Percentiles rank a stretch among this genome's conserved stretches.
phyloP scores from a whole-genome alignment of 2,113 vertebrate species.

The Notarius quadriscutis region DNA sequence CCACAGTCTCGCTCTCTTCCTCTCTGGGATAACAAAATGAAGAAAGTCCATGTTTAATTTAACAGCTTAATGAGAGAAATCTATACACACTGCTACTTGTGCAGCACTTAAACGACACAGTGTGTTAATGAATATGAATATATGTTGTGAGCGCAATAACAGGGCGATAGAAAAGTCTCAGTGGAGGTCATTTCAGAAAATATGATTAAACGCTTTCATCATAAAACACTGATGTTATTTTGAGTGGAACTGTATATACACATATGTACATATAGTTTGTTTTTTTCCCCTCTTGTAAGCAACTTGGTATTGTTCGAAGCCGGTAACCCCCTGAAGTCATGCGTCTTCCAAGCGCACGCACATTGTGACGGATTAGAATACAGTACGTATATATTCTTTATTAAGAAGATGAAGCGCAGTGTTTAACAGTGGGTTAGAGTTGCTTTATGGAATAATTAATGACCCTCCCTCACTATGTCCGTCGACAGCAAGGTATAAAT shows the following conservation, averaged over 20 bases:
- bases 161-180: neutral
- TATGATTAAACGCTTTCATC: slow-evolving; percentile 13
- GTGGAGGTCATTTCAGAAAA: neutral
- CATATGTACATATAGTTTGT: neutral
- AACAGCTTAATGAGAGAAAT: slow-evolving; percentile 37
- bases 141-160: neutral
- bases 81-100: slow-evolving; percentile 16
- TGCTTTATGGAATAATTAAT: neutral
- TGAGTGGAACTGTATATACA: neutral
- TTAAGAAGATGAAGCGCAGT: neutral
- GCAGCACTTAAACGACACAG: neutral
- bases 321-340: neutral
- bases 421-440: neutral
- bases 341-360: neutral
- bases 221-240: neutral
- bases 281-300: neutral
- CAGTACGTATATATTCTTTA: neutral
- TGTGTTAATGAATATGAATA: neutral
- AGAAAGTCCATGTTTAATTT: slow-evolving; percentile 35
- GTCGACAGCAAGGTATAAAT: neutral
- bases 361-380: neutral
- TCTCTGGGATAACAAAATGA: slow-evolving; percentile 24
- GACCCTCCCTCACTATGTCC: neutral
- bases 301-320: neutral
- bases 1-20: slow-evolving; percentile 9